Evolutionary conservation across 35 echinoderm and acorn worm genomes (phyloP), one percentile per base, ranked within the genome.

Genomic region (Ophiothrix spiculata): DNA sequence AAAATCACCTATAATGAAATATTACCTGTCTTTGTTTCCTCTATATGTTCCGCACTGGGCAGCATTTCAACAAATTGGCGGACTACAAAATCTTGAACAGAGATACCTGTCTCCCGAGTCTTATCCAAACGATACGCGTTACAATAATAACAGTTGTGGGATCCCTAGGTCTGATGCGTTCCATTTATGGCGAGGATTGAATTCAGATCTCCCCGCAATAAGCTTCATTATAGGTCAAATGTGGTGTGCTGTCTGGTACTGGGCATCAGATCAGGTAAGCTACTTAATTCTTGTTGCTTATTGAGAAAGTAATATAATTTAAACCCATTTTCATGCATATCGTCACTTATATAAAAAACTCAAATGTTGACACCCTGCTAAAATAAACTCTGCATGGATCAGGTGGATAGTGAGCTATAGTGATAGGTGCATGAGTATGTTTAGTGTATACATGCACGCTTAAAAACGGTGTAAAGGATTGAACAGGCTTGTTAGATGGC

Each of bases 241-340:
- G 23, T 75, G 89, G 33, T 92, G 92, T 0, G 94, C 95, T 15
- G 34, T 98, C 0, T 98, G 95, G 95, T 98, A 98, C 77, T 98
- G 92, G 95, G 88, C 87, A 16, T 64, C 95, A 19, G 95, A 98
- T 88, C 95, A 98, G 89, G 95, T 98, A 56, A 1, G 85, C n/a
- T n/a, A n/a, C n/a, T n/a, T n/a, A n/a, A n/a, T n/a, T n/a, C n/a
- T n/a, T n/a, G n/a, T n/a, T n/a, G n/a, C n/a, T n/a, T n/a, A n/a
- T n/a, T n/a, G n/a, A n/a, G n/a, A n/a, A n/a, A n/a, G n/a, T n/a
- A n/a, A n/a, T n/a, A n/a, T n/a, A n/a, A n/a, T n/a, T n/a, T n/a
- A n/a, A n/a, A n/a, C n/a, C n/a, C n/a, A n/a, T n/a, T n/a, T n/a
- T n/a, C n/a, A n/a, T n/a, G n/a, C n/a, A n/a, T n/a, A n/a, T n/a